These are phyloP conservation scores for Diarsia rubi DNA, from an alignment of 2,888 invertebrate species.

Conservation along the genomic window DNA sequence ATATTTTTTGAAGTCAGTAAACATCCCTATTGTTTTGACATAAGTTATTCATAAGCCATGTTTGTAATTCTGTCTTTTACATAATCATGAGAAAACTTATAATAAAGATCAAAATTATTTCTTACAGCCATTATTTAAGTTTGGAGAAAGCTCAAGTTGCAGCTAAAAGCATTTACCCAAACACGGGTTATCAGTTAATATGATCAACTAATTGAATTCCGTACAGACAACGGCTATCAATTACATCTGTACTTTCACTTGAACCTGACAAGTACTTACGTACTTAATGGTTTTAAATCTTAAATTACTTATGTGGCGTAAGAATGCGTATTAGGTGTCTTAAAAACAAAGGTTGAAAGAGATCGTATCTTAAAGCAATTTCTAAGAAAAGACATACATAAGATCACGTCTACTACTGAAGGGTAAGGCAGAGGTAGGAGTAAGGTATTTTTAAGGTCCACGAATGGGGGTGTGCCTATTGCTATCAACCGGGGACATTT, in stretches of 20 bases:
- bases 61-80: background rate
- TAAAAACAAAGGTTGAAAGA: background rate
- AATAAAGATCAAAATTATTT: slow-evolving; percentile 28
- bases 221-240: slow-evolving; percentile 30
- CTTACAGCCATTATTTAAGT: slow-evolving; percentile 13
- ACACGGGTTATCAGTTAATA: slow-evolving; percentile 51
- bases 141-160: slow-evolving; percentile 34
- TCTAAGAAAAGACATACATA: too few relatives aligned
- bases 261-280: too few relatives aligned
- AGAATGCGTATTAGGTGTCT: background rate
- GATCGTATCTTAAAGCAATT: background rate
- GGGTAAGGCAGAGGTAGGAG: too few relatives aligned
- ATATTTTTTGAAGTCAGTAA: too few relatives aligned
- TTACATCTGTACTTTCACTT: slow-evolving; percentile 44
- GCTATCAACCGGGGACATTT: too few relatives aligned
- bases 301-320: slow-evolving; percentile 7
- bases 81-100: background rate
- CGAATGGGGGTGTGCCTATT: too few relatives aligned
- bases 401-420: too few relatives aligned
- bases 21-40: too few relatives aligned
- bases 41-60: background rate
- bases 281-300: slow-evolving; percentile 5
- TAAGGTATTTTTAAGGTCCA: too few relatives aligned
- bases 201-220: slow-evolving; percentile 58
- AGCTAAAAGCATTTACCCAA: slow-evolving; percentile 52